phyloP scores from a whole-genome alignment of 1,140 invertebrate genomes.

The Drosophila littoralis region DNA sequence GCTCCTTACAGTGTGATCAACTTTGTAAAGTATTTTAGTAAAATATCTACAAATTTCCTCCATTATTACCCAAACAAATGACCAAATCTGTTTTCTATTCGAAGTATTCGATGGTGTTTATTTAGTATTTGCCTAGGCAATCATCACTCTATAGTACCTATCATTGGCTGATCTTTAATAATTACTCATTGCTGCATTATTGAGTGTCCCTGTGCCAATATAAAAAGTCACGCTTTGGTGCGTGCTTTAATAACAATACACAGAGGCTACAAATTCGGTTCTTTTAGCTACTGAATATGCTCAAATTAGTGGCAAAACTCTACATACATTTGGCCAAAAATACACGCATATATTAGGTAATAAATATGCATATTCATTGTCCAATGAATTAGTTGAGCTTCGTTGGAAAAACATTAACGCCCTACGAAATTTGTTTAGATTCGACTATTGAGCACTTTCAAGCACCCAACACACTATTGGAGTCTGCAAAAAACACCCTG shows the following conservation, averaged over 20 bases:
- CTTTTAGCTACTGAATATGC: constrained; percentile 8
- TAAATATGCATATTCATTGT: constrained; percentile 11
- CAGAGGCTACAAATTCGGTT: not conserved
- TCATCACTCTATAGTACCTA: not conserved
- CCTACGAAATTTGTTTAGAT: not conserved
- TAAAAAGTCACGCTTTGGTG: constrained; percentile 33
- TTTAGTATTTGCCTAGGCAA: not conserved
- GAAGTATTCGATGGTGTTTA: not conserved
- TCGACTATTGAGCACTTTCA: too few species aligned
- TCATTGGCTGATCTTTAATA: constrained; percentile 7
- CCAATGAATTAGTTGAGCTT: constrained; percentile 22
- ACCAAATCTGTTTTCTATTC: too few species aligned
- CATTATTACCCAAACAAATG: too few species aligned
- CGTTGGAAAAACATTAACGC: not conserved
- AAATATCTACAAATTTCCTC: too few species aligned
- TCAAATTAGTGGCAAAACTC: constrained; percentile 10
- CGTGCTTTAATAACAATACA: constrained; percentile 22
- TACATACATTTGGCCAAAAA: not conserved
- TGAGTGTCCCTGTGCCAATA: constrained; percentile 4
- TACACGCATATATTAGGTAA: not conserved
- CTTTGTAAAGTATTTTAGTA: too few species aligned
- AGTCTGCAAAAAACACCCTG: too few species aligned
- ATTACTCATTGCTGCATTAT: constrained; percentile 8
- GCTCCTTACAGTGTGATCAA: too few species aligned
- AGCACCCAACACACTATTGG: too few species aligned